Percentiles rank a stretch among this genome's conserved stretches.
Evolutionary conservation across 2,797 vertebrate genomes (phyloP).

Genomic region (Hafferia zeledoni): DNA sequence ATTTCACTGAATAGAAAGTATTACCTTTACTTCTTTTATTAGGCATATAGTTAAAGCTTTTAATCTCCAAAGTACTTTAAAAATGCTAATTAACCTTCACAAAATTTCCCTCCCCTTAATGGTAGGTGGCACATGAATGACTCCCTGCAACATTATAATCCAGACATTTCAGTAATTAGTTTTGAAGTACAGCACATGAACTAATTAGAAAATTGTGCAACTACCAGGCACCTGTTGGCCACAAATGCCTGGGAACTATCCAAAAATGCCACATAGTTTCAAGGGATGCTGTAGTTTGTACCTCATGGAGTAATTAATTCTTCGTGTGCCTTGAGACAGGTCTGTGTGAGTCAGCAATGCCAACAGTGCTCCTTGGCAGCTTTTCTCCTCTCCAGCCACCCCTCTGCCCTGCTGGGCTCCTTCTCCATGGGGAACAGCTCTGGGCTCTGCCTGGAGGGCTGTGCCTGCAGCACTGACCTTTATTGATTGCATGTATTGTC

Average conservation of each 20-base stretch:
- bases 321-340: not conserved
- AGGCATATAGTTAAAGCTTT: slow-evolving; percentile 59
- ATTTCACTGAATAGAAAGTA: slow-evolving; percentile 28
- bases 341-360: not conserved
- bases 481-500: accelerated
- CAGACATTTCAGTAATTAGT: slow-evolving; percentile 64
- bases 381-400: not conserved
- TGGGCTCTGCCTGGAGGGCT: not conserved
- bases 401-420: accelerated
- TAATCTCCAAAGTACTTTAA: slow-evolving; percentile 63
- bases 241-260: slow-evolving; percentile 42
- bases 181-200: slow-evolving; percentile 67
- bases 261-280: slow-evolving; percentile 18
- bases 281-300: slow-evolving; percentile 16
- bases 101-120: slow-evolving; percentile 59
- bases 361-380: not conserved
- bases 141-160: slow-evolving; percentile 64
- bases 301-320: slow-evolving; percentile 32
- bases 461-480: not conserved
- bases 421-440: not conserved
- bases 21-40: slow-evolving; percentile 61
- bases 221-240: slow-evolving; percentile 49
- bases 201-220: slow-evolving; percentile 65
- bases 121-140: slow-evolving; percentile 62
- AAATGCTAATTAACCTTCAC: slow-evolving; percentile 69